Percentiles rank a stretch among this genome's conserved stretches.
Evolutionary conservation across 2,113 vertebrate species (phyloP).

Genomic region (Excalfactoria chinensis): DNA sequence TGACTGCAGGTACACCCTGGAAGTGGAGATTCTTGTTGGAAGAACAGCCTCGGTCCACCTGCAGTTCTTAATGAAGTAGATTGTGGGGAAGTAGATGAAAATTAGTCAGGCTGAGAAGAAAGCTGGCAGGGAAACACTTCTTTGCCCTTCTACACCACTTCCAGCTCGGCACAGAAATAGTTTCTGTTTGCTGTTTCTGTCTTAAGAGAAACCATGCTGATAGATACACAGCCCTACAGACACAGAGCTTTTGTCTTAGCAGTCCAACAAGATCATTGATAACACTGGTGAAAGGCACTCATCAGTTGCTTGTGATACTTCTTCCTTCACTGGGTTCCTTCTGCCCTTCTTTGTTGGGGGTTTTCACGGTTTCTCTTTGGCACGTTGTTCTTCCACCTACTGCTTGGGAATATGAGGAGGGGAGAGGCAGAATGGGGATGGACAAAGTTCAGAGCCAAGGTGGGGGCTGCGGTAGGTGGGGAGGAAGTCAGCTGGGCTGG

Average conservation of each 20-base stretch:
- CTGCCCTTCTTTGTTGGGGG: neutral
- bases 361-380: neutral
- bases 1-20: neutral
- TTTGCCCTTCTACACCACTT: neutral
- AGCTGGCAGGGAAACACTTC: neutral
- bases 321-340: neutral
- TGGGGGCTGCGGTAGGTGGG: neutral
- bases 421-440: neutral
- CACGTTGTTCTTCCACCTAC: neutral
- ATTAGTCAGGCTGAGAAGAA: neutral
- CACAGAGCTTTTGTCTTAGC: neutral
- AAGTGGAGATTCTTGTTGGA: neutral
- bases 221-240: neutral
- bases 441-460: neutral
- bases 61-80: neutral
- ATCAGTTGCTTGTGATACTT: neutral
- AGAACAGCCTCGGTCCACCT: neutral
- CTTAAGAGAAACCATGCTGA: neutral
- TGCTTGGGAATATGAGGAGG: neutral
- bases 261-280: conserved; percentile 14
- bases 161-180: conserved; percentile 22
- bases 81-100: neutral
- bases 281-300: neutral
- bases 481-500: neutral
- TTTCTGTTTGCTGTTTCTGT: neutral